These are phyloP conservation scores for Anguilla megastoma DNA, from an alignment of 2,797 vertebrate genomes.

Conservation along the genomic window DNA sequence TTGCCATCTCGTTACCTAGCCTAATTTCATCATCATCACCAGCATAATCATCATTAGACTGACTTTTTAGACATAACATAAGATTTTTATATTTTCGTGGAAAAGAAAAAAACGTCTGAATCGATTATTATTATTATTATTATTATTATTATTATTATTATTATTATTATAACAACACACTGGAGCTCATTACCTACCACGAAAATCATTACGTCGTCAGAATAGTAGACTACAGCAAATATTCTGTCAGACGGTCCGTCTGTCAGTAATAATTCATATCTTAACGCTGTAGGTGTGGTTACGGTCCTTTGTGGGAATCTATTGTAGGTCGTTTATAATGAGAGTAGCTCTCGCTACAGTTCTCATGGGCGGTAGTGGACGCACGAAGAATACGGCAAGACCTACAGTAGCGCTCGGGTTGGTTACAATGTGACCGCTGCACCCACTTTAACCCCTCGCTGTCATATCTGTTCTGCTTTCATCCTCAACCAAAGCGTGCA, in stretches of 20 bases:
- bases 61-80: not conserved
- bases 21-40: conserved; percentile 4
- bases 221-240: not conserved
- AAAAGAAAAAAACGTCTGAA: not conserved
- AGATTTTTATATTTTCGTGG: not conserved
- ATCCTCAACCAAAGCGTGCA: conserved; percentile 34
- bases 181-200: not conserved
- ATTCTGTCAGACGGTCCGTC: not conserved
- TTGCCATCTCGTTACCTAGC: not conserved
- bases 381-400: conserved; percentile 27
- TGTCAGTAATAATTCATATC: conserved; percentile 54
- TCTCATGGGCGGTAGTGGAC: conserved; percentile 42
- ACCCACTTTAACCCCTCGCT: conserved; percentile 31
- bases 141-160: not conserved
- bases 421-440: conserved; percentile 46
- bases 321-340: conserved; percentile 50
- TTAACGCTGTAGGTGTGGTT: conserved; percentile 70
- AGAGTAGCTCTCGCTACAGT: conserved; percentile 13
- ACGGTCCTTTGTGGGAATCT: conserved; percentile 44
- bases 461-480: not conserved
- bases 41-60: not conserved
- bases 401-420: conserved; percentile 6
- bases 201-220: not conserved
- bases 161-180: not conserved
- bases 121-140: not conserved